These are phyloP conservation scores for Ammodytes marinus DNA, from an alignment of 2,113 vertebrate species.

Conservation along the genomic window DNA sequence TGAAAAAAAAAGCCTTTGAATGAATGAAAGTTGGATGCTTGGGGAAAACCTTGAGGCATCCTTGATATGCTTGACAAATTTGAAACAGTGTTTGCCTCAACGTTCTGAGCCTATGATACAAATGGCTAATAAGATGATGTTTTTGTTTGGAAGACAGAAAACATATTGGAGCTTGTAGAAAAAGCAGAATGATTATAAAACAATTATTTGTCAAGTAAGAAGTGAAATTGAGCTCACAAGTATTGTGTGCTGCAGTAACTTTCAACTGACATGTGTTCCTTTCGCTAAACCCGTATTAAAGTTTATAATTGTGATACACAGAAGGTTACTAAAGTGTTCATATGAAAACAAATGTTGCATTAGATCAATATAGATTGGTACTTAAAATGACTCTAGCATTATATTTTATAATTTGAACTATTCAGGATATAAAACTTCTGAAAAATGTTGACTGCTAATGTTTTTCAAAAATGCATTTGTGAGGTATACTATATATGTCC, in stretches of 20 bases:
- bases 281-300: not conserved
- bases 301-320: no score
- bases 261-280: constrained; percentile 1
- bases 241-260: not conserved
- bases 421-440: not conserved
- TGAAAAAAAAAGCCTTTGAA: constrained; percentile 58
- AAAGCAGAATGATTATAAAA: not conserved
- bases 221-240: not conserved
- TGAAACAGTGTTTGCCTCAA: constrained; percentile 38
- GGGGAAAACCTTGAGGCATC: constrained; percentile 49
- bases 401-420: not conserved
- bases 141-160: constrained; percentile 44
- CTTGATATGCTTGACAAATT: constrained; percentile 66
- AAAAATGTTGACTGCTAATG: not conserved
- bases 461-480: not conserved
- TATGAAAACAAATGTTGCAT: not conserved
- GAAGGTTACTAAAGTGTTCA: no score
- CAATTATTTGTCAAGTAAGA: constrained; percentile 10
- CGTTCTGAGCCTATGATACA: constrained; percentile 27
- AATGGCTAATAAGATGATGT: constrained; percentile 42
- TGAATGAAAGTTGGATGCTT: constrained; percentile 58
- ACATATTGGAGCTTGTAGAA: constrained; percentile 9
- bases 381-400: not conserved
- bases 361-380: not conserved
- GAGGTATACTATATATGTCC: not conserved